These are phyloP conservation scores for Pandion haliaetus DNA, from an alignment of 2,113 vertebrate genomes.

Conservation along the genomic window DNA sequence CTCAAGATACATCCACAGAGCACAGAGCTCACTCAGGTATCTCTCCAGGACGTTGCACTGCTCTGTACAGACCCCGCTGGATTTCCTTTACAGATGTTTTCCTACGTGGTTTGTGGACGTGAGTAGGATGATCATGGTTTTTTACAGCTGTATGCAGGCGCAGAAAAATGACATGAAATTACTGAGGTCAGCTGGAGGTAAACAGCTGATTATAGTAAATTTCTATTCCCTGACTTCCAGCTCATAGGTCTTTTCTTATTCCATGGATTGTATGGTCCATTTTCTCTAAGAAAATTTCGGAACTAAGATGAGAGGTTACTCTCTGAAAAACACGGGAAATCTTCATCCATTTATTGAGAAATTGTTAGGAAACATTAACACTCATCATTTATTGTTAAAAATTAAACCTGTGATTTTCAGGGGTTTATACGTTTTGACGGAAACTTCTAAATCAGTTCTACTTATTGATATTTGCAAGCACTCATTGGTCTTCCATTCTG, in stretches of 20 bases:
- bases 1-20: not conserved
- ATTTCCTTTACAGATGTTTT: conserved; percentile 19
- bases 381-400: not conserved
- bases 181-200: not conserved
- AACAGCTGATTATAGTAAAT: not conserved
- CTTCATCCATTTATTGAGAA: not conserved
- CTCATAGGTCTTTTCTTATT: not conserved
- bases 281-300: not conserved
- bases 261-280: not conserved
- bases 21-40: not conserved
- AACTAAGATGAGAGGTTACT: not conserved
- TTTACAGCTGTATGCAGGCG: not conserved
- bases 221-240: not conserved
- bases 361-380: not conserved
- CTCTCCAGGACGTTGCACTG: not conserved
- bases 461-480: not conserved
- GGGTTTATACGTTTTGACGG: not conserved
- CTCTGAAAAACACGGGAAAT: not conserved
- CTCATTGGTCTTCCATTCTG: not conserved
- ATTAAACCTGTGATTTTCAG: not conserved
- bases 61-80: not conserved
- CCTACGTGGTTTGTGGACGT: not conserved
- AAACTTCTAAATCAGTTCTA: not conserved
- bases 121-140: not conserved
- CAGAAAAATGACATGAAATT: not conserved